A percentile compares a stretch with the other conserved stretches of the same genome.
phyloP scores from a whole-genome alignment of 2,888 invertebrate species.

The Lydus trimaculatus region DNA sequence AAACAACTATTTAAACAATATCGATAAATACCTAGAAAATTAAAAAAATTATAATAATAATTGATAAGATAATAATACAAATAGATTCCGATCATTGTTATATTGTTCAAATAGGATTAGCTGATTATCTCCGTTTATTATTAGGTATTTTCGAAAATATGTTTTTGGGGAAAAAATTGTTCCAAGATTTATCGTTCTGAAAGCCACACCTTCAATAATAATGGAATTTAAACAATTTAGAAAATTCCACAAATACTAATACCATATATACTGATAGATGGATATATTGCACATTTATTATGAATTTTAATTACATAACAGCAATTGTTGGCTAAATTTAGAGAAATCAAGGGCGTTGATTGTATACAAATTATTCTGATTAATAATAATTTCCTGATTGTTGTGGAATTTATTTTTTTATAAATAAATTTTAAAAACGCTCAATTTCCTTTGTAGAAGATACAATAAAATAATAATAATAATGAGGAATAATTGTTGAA shows the following conservation, averaged over 20 bases:
- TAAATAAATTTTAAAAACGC: too few species aligned
- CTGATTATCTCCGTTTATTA: neutral
- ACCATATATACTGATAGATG: conserved; percentile 34
- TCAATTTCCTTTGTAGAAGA: too few species aligned
- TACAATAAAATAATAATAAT: too few species aligned
- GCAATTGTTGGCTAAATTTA: conserved; percentile 27
- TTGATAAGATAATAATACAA: conserved; percentile 26
- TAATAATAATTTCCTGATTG: neutral
- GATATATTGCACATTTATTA: conserved; percentile 30
- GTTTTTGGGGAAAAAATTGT: too few species aligned
- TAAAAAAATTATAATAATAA: neutral
- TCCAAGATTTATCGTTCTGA: conserved; percentile 23
- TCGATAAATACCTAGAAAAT: conserved; percentile 21
- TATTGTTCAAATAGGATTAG: neutral
- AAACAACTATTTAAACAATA: neutral
- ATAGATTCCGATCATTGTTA: neutral
- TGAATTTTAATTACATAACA: conserved; percentile 25
- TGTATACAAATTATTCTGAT: conserved; percentile 12
- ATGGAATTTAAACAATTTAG: conserved; percentile 57
- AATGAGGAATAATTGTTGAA: conserved; percentile 7
- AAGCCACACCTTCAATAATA: conserved; percentile 57
- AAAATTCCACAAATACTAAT: conserved; percentile 39
- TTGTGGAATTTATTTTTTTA: conserved; percentile 14
- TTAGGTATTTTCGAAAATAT: too few species aligned
- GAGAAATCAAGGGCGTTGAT: conserved; percentile 21